Evolutionary conservation across 2,113 vertebrate species (phyloP), one percentile per base, ranked within the genome.

Genomic region (Rhombomys opimus): DNA sequence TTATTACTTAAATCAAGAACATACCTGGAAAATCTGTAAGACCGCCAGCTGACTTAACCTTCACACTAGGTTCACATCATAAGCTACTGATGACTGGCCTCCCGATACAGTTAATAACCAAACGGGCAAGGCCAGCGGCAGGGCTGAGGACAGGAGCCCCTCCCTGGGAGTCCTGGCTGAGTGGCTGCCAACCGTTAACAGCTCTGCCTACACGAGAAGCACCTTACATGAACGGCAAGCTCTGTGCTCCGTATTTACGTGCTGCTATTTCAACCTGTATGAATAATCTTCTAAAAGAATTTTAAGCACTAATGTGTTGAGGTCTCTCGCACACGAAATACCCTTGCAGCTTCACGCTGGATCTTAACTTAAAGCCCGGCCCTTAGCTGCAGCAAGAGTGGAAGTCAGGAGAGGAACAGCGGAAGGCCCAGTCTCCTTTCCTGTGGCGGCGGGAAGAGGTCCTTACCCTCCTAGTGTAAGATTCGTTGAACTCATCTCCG

Each of bases 401-500:
- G 57, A 87, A n/a, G 25, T 73, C 0, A 11, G 82, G 25, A 75
- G 38, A 81, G 75, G 50, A 18, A 63, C n/a, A 72, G n/a, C 1
- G 20, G 22, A 0, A 30, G 38, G 85, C 18, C 93, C 95, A 98
- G 22, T 27, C 30, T 23, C 72, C 57, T 77, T 90, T 89, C 80
- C 13, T 22, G 4, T 59, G 61, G 80, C 15, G 2, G 30, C n/a
- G 87, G 94, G 97, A 76, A 82, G 93, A 38, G 63, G 14, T 96
- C 95, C 91, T 98, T 99, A 99, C 99, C 98, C 99, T 98, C 97
- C 98, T 98, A 0, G 98, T 98, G 97, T 97, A 98, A 92, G 97
- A 98, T 32, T 96, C 97, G 86, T 99, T 99, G 96, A 99, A 99
- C 20, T 99, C 99, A 2, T 99, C 99, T 14, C 99, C 99, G 1